phyloP scores from a whole-genome alignment of 2,113 vertebrate species.

The Pseudorasbora parva region DNA sequence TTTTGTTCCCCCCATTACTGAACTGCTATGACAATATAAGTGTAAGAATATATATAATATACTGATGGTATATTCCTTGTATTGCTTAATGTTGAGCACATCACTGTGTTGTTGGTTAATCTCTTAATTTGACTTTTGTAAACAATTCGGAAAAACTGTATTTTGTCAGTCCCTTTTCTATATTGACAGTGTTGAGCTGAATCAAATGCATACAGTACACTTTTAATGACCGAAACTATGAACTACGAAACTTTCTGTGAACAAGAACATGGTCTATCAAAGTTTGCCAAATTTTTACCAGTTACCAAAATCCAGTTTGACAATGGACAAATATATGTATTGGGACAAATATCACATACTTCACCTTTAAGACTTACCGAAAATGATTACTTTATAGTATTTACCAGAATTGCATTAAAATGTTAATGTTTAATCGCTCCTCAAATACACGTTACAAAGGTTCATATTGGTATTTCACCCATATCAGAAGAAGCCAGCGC shows the following conservation, averaged over 20 bases:
- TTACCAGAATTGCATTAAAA: conserved; percentile 26
- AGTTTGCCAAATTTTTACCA: neutral
- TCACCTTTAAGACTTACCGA: neutral
- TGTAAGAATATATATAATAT: too few species aligned
- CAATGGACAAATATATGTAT: neutral
- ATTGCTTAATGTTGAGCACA: too few species aligned
- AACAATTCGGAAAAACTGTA: neutral
- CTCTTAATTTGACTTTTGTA: neutral
- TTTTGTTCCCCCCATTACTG: too few species aligned
- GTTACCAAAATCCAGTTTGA: neutral
- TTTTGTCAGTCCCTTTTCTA: neutral
- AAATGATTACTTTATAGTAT: conserved; percentile 8
- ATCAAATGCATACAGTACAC: neutral
- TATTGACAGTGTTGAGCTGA: neutral
- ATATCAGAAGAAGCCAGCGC: neutral
- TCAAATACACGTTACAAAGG: conserved; percentile 71
- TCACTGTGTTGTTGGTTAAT: too few species aligned
- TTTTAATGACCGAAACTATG: neutral
- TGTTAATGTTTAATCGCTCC: conserved; percentile 73
- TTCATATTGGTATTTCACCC: conserved; percentile 11
- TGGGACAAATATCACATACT: conserved; percentile 7
- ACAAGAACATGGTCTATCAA: neutral
- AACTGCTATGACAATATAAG: too few species aligned
- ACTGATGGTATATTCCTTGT: too few species aligned
- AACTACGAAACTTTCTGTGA: neutral